Evolutionary conservation across 2,888 invertebrate species (phyloP).

Genomic region (Pyrochroa serraticornis): DNA sequence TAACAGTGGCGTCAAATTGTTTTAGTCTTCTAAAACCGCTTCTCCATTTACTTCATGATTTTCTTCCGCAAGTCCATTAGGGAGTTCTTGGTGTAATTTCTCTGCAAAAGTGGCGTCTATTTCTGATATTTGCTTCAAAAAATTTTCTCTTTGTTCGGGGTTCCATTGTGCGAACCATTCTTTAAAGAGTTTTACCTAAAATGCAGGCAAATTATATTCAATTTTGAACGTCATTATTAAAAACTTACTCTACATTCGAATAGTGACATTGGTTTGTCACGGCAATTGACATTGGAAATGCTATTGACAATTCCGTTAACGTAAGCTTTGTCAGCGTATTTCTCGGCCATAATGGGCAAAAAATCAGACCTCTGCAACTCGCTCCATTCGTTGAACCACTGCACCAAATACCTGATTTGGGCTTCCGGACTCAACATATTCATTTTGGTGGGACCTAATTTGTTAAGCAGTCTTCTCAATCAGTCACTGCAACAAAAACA

Average conservation of each 20-base stretch:
- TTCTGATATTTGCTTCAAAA: slow-evolving; percentile 73
- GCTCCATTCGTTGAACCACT: slow-evolving; percentile 91
- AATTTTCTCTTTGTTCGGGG: slow-evolving; percentile 71
- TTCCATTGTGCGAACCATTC: slow-evolving; percentile 86
- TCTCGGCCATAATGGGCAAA: slow-evolving; percentile 74
- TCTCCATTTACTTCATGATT: slow-evolving; percentile 37
- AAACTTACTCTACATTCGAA: slow-evolving; percentile 79
- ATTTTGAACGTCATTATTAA: background rate
- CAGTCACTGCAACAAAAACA: slow-evolving; percentile 40
- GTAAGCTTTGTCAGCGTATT: slow-evolving; percentile 66
- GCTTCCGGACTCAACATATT: slow-evolving; percentile 66
- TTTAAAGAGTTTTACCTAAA: slow-evolving; percentile 78
- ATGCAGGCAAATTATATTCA: slow-evolving; percentile 16
- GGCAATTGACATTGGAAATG: slow-evolving; percentile 69
- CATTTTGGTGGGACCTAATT: slow-evolving; percentile 33
- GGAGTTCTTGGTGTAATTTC: slow-evolving; percentile 67
- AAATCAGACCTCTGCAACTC: slow-evolving; percentile 87
- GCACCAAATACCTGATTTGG: slow-evolving; percentile 79
- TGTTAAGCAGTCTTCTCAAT: slow-evolving; percentile 33
- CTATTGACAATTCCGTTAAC: slow-evolving; percentile 77
- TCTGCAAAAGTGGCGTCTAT: slow-evolving; percentile 74
- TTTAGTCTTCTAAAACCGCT: slow-evolving; percentile 44
- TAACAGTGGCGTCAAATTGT: background rate
- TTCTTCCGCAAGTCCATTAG: slow-evolving; percentile 50
- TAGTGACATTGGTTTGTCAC: slow-evolving; percentile 79